phyloP scores from a whole-genome alignment of 2,797 vertebrate species.

The Mormyrops boulengeri region DNA sequence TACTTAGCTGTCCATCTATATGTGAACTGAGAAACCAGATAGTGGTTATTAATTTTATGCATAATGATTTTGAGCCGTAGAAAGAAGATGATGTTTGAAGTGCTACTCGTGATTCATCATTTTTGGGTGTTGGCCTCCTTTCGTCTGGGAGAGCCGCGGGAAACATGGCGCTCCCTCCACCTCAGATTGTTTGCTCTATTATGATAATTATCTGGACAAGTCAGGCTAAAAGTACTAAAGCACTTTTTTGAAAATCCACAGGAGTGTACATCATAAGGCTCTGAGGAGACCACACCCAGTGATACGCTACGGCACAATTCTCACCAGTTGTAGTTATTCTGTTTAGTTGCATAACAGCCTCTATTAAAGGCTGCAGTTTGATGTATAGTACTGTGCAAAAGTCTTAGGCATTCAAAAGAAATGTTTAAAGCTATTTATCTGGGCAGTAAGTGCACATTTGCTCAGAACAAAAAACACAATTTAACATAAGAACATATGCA shows the following conservation, averaged over 20 bases:
- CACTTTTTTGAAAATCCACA: background rate
- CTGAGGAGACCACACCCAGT: background rate
- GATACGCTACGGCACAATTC: background rate
- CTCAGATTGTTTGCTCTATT: background rate
- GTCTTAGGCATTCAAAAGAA: background rate
- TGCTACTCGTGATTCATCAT: background rate
- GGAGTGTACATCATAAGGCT: background rate
- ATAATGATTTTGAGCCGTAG: background rate
- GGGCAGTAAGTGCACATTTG: background rate
- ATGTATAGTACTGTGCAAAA: background rate
- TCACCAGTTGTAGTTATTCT: background rate
- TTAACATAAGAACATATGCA: background rate
- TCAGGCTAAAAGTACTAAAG: background rate
- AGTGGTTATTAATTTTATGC: background rate
- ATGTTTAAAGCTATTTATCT: background rate
- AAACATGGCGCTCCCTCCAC: background rate
- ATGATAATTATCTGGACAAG: background rate
- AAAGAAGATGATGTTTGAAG: background rate
- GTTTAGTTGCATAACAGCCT: background rate
- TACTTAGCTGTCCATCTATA: background rate
- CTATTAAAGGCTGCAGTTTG: background rate
- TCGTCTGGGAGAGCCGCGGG: background rate
- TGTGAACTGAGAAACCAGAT: background rate
- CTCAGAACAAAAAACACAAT: background rate
- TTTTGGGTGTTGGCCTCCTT: background rate